These are phyloP conservation scores for Drosophila sucinea DNA, from an alignment of 1,140 invertebrate species.

Conservation along the genomic window DNA sequence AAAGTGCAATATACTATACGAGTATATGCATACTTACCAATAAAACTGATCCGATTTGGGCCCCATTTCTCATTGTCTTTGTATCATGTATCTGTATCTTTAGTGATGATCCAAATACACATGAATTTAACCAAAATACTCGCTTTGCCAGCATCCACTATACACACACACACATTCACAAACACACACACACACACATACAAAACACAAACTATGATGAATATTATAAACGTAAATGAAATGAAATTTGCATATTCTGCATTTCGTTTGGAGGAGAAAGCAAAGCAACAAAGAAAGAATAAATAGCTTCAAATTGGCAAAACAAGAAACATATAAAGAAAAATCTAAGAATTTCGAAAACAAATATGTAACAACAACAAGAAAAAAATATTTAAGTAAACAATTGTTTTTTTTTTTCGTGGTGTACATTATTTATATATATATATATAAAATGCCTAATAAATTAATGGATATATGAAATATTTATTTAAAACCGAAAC, in stretches of 20 bases:
- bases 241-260: neutral
- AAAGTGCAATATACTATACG: too few relatives aligned
- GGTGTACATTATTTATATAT: constrained; percentile 75
- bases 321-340: too few relatives aligned
- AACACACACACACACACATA: too few relatives aligned
- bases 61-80: neutral
- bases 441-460: constrained; percentile 47
- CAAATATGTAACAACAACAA: constrained; percentile 17
- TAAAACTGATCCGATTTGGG: neutral
- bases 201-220: neutral
- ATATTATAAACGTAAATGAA: constrained; percentile 10
- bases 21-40: too few relatives aligned
- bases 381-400: constrained; percentile 50
- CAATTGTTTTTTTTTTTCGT: constrained; percentile 65
- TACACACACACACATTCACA: neutral
- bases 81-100: neutral
- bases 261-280: constrained; percentile 1
- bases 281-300: neutral
- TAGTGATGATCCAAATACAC: neutral
- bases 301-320: neutral
- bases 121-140: neutral
- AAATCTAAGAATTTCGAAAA: too few relatives aligned
- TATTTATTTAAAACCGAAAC: constrained; percentile 60
- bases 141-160: constrained; percentile 6
- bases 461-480: constrained; percentile 63